These are phyloP conservation scores for Falco biarmicus DNA, from an alignment of 2,797 vertebrate species.

Conservation along the genomic window DNA sequence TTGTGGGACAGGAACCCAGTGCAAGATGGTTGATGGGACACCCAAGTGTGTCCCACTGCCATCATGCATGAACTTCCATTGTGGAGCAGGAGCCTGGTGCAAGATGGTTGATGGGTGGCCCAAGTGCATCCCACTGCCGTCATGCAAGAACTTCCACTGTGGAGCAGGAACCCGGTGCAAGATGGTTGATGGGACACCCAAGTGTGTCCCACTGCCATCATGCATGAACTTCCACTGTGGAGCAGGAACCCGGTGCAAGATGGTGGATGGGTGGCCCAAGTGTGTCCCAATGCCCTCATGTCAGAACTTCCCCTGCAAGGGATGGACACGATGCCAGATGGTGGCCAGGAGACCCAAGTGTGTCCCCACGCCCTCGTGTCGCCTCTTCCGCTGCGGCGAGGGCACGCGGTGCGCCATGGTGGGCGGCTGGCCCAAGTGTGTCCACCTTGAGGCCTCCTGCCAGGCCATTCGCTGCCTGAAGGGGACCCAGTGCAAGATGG, in stretches of 20 bases:
- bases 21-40: not conserved
- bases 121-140: no score
- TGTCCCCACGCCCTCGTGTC: not conserved
- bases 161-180: no score
- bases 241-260: rapidly evolving
- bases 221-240: not conserved
- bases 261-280: rapidly evolving
- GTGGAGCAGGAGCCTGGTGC: no score
- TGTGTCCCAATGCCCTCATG: rapidly evolving
- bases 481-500: not conserved
- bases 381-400: not conserved
- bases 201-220: no score
- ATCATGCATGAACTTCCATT: not conserved
- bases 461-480: not conserved
- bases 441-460: not conserved
- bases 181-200: no score
- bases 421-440: not conserved
- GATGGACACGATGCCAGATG: not conserved
- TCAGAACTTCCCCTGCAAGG: rapidly evolving
- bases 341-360: not conserved
- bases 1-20: not conserved
- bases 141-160: no score
- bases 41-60: not conserved
- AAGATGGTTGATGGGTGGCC: no score
- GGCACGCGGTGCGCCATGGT: not conserved